Evolutionary conservation across 2,797 vertebrate species (phyloP).

Genomic region (Spatula versicolor): DNA sequence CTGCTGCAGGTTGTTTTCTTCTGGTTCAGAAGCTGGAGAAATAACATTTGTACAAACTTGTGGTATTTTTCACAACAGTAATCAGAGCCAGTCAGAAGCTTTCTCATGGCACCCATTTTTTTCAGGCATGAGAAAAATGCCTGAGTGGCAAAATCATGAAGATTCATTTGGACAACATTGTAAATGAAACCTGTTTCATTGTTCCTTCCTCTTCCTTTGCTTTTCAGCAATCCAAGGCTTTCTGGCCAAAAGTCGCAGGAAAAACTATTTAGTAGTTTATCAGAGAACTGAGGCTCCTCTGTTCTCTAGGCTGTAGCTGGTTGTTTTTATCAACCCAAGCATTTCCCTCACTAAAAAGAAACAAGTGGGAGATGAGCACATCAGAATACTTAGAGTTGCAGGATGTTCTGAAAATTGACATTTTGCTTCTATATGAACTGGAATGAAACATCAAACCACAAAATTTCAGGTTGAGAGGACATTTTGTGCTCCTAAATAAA

Average conservation of each 20-base stretch:
- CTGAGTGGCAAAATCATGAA: neutral
- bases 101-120: neutral
- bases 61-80: neutral
- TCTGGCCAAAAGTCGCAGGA: neutral
- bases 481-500: neutral
- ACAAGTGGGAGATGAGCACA: neutral
- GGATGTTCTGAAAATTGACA: neutral
- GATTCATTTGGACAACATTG: neutral
- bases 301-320: neutral
- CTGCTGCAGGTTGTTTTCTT: neutral
- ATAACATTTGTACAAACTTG: neutral
- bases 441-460: neutral
- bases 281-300: neutral
- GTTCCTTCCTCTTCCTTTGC: neutral
- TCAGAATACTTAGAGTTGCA: neutral
- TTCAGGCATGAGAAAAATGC: neutral
- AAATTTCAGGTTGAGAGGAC: neutral
- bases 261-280: neutral
- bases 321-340: neutral
- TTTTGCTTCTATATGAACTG: neutral
- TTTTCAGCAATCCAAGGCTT: neutral
- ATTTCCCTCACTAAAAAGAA: neutral
- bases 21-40: neutral
- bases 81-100: neutral
- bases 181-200: neutral